A percentile compares a stretch with the other conserved stretches of the same genome.
Evolutionary conservation across 2,888 invertebrate species (phyloP).

Genomic region (Drosophila limbata): DNA sequence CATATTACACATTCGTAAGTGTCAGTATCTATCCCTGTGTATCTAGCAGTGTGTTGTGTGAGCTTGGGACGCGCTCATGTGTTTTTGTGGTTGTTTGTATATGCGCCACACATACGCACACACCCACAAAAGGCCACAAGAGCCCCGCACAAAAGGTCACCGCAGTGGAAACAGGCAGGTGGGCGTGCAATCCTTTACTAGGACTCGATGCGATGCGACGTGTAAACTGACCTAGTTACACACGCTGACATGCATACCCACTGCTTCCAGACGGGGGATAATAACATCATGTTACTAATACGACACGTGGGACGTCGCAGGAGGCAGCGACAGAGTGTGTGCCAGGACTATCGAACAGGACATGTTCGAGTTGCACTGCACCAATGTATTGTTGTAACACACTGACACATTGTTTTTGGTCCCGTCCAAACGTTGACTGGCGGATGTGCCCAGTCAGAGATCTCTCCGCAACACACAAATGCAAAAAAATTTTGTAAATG

Average conservation of each 20-base stretch:
- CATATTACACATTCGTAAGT: constrained; percentile 22
- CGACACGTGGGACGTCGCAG: constrained; percentile 69
- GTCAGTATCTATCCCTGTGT: constrained; percentile 4
- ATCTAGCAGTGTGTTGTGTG: background rate
- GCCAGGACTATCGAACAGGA: constrained; percentile 49
- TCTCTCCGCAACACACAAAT: background rate
- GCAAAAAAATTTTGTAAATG: constrained; percentile 17
- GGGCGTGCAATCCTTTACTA: constrained; percentile 62
- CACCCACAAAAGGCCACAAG: constrained; percentile 58
- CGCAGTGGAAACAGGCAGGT: constrained; percentile 55
- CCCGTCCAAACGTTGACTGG: constrained; percentile 20
- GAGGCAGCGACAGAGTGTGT: constrained; percentile 24
- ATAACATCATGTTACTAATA: constrained; percentile 71
- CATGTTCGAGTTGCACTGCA: constrained; percentile 67
- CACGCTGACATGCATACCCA: constrained; percentile 12
- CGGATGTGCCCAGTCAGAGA: constrained; percentile 53
- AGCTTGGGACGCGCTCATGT: constrained; percentile 8
- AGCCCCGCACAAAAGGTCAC: constrained; percentile 53
- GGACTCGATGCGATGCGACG: constrained; percentile 36
- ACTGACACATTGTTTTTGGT: constrained; percentile 28
- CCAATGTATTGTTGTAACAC: constrained; percentile 35
- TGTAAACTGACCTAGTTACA: constrained; percentile 79
- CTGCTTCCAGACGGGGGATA: constrained; percentile 40
- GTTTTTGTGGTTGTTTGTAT: constrained; percentile 38
- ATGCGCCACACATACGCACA: constrained; percentile 62